Base-by-base conservation (phyloP, 2,113 vertebrate genomes). In the Sceloporus tristichus region DNA sequence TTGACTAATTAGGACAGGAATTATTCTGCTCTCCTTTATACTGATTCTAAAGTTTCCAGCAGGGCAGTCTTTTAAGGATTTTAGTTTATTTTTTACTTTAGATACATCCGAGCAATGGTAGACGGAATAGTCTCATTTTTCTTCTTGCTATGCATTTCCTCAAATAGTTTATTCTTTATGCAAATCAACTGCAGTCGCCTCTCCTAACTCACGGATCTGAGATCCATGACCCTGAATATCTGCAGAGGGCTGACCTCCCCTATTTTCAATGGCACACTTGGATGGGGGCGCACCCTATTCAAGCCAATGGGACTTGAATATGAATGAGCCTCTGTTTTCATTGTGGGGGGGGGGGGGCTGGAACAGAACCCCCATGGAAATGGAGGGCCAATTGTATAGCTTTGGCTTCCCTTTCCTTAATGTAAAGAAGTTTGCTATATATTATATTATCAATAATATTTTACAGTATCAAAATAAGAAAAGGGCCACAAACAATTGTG, bases 31-130 rank as follows among this genome's bases (percentile, higher is more conserved):
- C 75, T 82, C 62, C 9, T 68, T 78, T 54, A 73, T 78, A 83
- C 27, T 29, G 71, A 62, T 91, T 90, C 86, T 74, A 66, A 48
- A 56, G 21, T 54, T 93, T 91, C 76, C 76, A 86, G 34, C 23
- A 83, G 19, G 71, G 80, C 13, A 65, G 14, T 16, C 9, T 76
- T 66, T 66, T 66, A 13, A 62, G 18, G 3, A 7, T 38, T 62
- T 68, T 48, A 48, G 1, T 48, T 48, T 48, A 48, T 48, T 53
- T 73, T 3, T 48, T 85, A 86, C 16, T 56, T 59, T 25, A 65
- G 66, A 56, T 70, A 18, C 73, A 1, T 75, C 76, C 87, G 85
- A 65, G 75, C 87, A 84, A 38, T 42, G 68, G 48, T 84, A 53
- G 53, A 71, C 70, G 88, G 85, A 84, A 84, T 7, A 0, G 59